Conservation (phyloP, 2,888 invertebrate species). For the Acronicta alni region DNA sequence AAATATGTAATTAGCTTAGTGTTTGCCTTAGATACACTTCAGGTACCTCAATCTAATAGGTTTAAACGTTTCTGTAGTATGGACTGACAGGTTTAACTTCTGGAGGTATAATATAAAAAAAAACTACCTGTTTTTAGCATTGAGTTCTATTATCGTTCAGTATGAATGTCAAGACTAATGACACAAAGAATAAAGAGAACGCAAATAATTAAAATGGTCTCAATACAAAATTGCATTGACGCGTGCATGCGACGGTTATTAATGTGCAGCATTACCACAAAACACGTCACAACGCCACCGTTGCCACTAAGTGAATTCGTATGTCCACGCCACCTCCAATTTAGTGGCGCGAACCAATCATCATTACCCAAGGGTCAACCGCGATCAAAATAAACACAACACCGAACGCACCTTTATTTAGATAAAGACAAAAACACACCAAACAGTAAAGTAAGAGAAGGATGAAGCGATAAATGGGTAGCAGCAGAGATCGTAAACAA, state of each 20-base stretch:
- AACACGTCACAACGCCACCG: slow-evolving; percentile 63
- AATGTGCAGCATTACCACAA: slow-evolving; percentile 57
- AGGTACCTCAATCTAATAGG: too few species aligned
- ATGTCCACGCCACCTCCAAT: slow-evolving; percentile 84
- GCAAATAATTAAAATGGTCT: not conserved
- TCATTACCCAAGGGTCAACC: slow-evolving; percentile 76
- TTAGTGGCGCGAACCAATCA: slow-evolving; percentile 82
- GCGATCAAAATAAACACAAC: slow-evolving; percentile 65
- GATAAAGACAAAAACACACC: slow-evolving; percentile 59
- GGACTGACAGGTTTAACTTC: too few species aligned
- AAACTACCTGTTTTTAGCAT: too few species aligned
- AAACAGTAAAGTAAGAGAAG: slow-evolving; percentile 46
- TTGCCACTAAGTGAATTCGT: slow-evolving; percentile 85
- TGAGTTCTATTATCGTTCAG: too few species aligned
- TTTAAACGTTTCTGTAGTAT: too few species aligned
- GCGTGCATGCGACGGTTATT: slow-evolving; percentile 55
- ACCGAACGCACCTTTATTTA: slow-evolving; percentile 71
- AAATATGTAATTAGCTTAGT: too few species aligned
- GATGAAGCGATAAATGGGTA: slow-evolving; percentile 60
- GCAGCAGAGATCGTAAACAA: slow-evolving; percentile 76
- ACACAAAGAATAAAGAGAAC: not conserved
- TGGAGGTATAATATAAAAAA: too few species aligned
- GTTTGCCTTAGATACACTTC: too few species aligned
- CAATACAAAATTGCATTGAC: slow-evolving; percentile 23
- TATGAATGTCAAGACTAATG: not conserved